Evolutionary conservation across 53 echinoderm and acorn worm species (phyloP).

Genomic region (Crossaster papposus): DNA sequence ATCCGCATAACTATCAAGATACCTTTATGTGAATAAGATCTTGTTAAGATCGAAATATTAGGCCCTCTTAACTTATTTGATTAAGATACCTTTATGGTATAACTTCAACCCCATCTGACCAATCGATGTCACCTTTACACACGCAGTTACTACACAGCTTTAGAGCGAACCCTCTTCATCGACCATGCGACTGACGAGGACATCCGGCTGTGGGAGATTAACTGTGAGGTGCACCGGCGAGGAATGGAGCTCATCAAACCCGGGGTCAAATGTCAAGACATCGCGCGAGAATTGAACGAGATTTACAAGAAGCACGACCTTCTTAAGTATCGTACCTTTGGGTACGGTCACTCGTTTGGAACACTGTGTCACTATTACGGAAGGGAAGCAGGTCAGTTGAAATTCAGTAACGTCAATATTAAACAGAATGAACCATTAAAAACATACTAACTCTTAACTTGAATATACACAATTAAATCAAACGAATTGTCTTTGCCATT

Average conservation of each 20-base stretch:
- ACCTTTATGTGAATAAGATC: too few relatives aligned
- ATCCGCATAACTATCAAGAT: too few relatives aligned
- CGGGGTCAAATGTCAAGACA: constrained; percentile 77
- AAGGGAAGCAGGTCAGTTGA: constrained; percentile 81
- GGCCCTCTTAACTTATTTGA: too few relatives aligned
- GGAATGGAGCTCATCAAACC: constrained; percentile 83
- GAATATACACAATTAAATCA: too few relatives aligned
- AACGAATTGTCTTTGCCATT: too few relatives aligned
- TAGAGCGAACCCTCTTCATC: constrained; percentile 83
- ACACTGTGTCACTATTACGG: constrained; percentile 81
- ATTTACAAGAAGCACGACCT: constrained; percentile 67
- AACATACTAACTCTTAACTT: background rate
- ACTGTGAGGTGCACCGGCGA: constrained; percentile 77
- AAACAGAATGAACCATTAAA: background rate
- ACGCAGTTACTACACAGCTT: constrained; percentile 79
- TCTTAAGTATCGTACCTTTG: constrained; percentile 84
- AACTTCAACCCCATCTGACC: background rate
- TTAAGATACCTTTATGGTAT: background rate
- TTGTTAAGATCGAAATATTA: too few relatives aligned
- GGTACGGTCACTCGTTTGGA: constrained; percentile 95
- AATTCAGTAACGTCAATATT: background rate
- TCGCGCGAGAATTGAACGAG: constrained; percentile 83
- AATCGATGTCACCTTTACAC: background rate
- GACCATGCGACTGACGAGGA: constrained; percentile 78
- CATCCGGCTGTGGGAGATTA: constrained; percentile 79